Percentiles rank a stretch among this genome's conserved stretches.
These are phyloP conservation scores for Rambutsinella grinnellia DNA, from an alignment of 2,888 invertebrate species.

Conservation along the genomic window DNA sequence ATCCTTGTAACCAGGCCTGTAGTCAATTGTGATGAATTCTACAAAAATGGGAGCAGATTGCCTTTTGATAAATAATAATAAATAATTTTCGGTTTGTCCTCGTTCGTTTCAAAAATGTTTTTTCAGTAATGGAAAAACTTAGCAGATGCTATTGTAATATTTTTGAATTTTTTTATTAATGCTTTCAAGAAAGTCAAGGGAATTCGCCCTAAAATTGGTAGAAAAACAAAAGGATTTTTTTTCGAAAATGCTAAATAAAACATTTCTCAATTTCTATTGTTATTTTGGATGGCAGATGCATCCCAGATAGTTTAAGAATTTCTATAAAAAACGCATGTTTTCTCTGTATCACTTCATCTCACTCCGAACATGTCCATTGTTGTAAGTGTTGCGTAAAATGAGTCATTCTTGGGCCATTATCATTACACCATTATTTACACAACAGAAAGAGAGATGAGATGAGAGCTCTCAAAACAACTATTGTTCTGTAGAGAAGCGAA, in stretches of 20 bases:
- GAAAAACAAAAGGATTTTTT: not conserved
- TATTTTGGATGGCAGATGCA: no score
- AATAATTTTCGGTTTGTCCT: no score
- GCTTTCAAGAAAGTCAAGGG: not conserved
- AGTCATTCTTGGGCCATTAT: slow-evolving; percentile 12
- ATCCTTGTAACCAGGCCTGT: not conserved
- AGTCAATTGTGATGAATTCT: not conserved
- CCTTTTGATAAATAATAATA: no score
- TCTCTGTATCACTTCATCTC: not conserved
- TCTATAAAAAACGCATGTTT: not conserved
- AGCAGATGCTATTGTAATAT: not conserved
- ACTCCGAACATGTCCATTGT: slow-evolving; percentile 22
- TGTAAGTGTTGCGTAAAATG: slow-evolving; percentile 52
- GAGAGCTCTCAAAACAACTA: no score
- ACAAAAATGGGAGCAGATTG: no score
- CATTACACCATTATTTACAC: not conserved
- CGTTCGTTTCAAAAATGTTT: not conserved
- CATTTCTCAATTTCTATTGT: no score
- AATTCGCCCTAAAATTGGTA: not conserved
- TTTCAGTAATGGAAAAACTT: slow-evolving; percentile 21
- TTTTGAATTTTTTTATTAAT: not conserved
- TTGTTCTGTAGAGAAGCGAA: no score
- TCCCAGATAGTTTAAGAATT: no score
- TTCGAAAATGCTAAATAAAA: not conserved
- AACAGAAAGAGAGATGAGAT: not conserved